Percentiles rank a stretch among this genome's conserved stretches.
Evolutionary conservation across 2,888 invertebrate species (phyloP).

Genomic region (Diploptera punctata): DNA sequence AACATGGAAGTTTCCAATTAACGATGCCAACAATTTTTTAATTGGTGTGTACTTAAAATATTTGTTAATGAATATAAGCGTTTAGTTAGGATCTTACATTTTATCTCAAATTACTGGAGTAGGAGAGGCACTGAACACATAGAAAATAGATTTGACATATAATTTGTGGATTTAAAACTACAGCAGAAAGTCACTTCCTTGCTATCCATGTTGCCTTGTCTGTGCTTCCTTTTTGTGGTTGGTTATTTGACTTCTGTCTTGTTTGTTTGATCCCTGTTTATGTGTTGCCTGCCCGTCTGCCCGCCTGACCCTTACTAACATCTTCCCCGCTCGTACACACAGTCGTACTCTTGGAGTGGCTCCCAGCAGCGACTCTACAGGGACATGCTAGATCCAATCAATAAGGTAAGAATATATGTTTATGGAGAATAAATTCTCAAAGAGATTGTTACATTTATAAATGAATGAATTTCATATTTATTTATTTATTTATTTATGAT

Average conservation of each 20-base stretch:
- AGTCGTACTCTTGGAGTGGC: slow-evolving; percentile 86
- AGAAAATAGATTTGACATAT: not conserved
- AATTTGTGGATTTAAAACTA: not conserved
- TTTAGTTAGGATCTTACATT: too few species aligned
- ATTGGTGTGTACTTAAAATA: too few species aligned
- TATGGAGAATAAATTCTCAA: too few species aligned
- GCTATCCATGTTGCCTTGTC: not conserved
- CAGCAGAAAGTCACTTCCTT: too few species aligned
- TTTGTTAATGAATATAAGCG: too few species aligned
- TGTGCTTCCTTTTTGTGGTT: slow-evolving; percentile 15
- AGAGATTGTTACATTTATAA: too few species aligned
- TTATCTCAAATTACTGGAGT: too few species aligned
- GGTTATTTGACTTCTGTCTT: slow-evolving; percentile 39
- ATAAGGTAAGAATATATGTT: slow-evolving; percentile 55
- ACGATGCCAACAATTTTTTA: too few species aligned
- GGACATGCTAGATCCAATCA: slow-evolving; percentile 65
- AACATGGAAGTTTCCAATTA: too few species aligned
- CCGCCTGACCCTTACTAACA: slow-evolving; percentile 18
- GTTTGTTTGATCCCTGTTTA: slow-evolving; percentile 42
- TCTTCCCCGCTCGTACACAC: slow-evolving; percentile 45
- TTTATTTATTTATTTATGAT: too few species aligned
- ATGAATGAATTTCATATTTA: too few species aligned
- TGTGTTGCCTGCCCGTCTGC: slow-evolving; percentile 44
- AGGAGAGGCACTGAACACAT: too few species aligned
- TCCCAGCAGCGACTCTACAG: slow-evolving; percentile 76